Base-by-base conservation (phyloP, 2,113 vertebrate genomes). In the Ageneiosus marmoratus region DNA sequence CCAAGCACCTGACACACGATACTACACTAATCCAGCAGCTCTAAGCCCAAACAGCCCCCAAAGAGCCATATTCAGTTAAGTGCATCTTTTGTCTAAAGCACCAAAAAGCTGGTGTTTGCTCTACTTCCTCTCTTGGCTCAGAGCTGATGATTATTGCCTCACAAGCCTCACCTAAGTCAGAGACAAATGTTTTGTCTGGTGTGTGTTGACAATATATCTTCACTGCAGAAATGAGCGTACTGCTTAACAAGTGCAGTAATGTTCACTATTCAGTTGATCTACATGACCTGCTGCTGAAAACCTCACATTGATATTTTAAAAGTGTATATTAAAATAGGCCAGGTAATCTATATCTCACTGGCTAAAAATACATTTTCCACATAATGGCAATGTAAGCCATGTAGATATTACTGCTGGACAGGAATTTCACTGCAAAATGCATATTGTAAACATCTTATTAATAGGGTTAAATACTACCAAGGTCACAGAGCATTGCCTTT, bases 1-100 rank as follows among this genome's bases (percentile, higher is more conserved):
- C 48, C 81, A 85, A 88, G 82, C 85, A 88, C 84, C 88, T 85
- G 93, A 94, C 88, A 93, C 89, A 80, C 74, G 92, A 94, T 90
- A 92, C 90, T 87, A 65, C 86, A 87, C 90, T 92, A 91, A 93
- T 93, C 91, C 90, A 67, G 46, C 53, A 76, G 91, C 89, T 87
- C 91, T 92, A 90, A 90, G 86, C 85, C 76, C 77, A 88, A 89
- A 86, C 81, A 90, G 62, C 82, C 80, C 88, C 89, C 88, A 87
- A 90, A 92, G 89, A 88, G 86, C 82, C 75, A 88, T 83, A 93
- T 86, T 88, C 85, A 88, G 60, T 58, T 83, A 78, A 88, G 73
- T 76, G 73, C 87, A 80, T 90, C 89, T 89, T 92, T 92, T 92
- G 91, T 93, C 88, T 91, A 89, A 91, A 82, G 79, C 88, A 65